Evolutionary conservation across 1,140 invertebrate species (phyloP).

Genomic region (Whitmania pigra): DNA sequence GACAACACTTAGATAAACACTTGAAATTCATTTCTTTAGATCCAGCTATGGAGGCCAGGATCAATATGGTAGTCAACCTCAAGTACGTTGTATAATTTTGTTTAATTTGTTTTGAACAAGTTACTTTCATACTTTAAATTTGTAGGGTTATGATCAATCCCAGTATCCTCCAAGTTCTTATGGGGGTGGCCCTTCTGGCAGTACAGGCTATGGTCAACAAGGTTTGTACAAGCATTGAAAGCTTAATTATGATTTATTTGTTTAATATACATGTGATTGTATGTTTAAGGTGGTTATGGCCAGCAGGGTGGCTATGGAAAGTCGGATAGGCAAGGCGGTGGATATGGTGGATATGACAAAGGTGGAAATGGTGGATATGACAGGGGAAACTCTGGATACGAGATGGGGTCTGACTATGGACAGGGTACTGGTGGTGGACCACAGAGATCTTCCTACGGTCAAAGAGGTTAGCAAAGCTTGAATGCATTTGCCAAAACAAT

Average conservation of each 20-base stretch:
- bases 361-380: slow-evolving; percentile 16
- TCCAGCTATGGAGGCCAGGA: slow-evolving; percentile 7
- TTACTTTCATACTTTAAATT: too few species aligned
- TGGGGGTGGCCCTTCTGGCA: neutral
- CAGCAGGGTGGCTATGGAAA: slow-evolving; percentile 10
- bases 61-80: neutral
- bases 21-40: neutral
- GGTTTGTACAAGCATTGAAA: neutral
- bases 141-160: neutral
- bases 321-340: neutral
- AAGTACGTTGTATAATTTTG: neutral
- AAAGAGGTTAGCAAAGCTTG: neutral
- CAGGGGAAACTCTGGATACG: slow-evolving; percentile 7
- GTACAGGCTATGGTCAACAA: neutral
- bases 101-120: too few species aligned
- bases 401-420: slow-evolving; percentile 14
- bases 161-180: slow-evolving; percentile 2
- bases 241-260: neutral
- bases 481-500: neutral
- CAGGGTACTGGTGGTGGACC: slow-evolving; percentile 15
- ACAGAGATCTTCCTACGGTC: slow-evolving; percentile 17
- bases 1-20: too few species aligned
- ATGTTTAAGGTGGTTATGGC: slow-evolving; percentile 5
- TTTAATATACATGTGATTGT: neutral
- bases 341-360: slow-evolving; percentile 1